Conservation (phyloP, 2,888 invertebrate species). For the Cynaeus angustus region DNA sequence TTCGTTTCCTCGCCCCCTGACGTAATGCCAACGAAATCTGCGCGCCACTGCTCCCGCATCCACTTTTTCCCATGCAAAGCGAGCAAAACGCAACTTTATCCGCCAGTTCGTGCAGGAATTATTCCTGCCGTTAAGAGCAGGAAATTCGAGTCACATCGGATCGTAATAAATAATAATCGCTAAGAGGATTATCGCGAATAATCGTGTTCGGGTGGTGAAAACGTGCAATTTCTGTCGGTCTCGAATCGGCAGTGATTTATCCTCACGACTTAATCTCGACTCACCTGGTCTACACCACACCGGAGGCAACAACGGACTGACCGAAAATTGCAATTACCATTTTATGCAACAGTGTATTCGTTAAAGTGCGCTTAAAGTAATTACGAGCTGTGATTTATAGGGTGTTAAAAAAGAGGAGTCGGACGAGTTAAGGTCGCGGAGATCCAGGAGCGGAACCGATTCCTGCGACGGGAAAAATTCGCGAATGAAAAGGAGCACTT, state of each 20-base stretch:
- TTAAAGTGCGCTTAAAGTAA: constrained; percentile 24
- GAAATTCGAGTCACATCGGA: background rate
- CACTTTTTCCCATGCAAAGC: background rate
- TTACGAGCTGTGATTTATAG: constrained; percentile 31
- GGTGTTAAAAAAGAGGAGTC: constrained; percentile 28
- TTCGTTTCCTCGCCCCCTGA: too few species aligned
- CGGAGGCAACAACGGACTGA: constrained; percentile 29
- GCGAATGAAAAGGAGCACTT: too few species aligned
- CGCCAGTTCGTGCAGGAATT: constrained; percentile 4
- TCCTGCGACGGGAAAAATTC: too few species aligned
- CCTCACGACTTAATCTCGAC: constrained; percentile 38
- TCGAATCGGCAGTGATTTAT: constrained; percentile 33
- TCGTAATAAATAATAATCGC: constrained; percentile 27
- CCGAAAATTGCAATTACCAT: constrained; percentile 42
- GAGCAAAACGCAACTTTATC: constrained; percentile 17
- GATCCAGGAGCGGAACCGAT: too few species aligned
- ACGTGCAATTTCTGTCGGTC: constrained; percentile 35
- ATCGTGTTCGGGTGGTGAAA: constrained; percentile 36
- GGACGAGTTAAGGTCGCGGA: background rate
- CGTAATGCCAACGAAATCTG: too few species aligned
- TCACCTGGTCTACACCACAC: constrained; percentile 27
- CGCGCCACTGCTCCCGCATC: constrained; percentile 10
- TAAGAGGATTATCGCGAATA: constrained; percentile 40
- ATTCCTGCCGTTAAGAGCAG: constrained; percentile 6
- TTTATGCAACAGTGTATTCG: constrained; percentile 35